phyloP scores from a whole-genome alignment of 92 coral and sea anemone species.

The Epizoanthus illoricatus region DNA sequence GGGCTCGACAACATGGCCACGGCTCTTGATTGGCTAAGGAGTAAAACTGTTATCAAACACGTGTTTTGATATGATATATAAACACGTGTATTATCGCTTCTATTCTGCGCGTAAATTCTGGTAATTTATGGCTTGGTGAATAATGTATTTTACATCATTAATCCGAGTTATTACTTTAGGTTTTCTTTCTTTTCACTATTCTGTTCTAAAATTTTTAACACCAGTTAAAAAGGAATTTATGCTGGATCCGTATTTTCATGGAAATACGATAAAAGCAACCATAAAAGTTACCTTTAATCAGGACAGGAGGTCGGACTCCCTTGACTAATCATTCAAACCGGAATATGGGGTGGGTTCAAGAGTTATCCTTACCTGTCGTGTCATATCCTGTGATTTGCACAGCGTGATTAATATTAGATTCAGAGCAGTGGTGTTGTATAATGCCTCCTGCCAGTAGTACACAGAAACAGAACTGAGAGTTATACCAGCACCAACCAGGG shows the following conservation, averaged over 20 bases:
- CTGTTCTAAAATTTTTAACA: not conserved
- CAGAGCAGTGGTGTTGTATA: constrained; percentile 92
- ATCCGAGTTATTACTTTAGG: too few relatives aligned
- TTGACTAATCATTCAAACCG: not conserved
- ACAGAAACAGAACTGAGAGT: not conserved
- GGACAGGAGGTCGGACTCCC: not conserved
- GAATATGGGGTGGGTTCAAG: not conserved
- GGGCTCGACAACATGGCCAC: too few relatives aligned
- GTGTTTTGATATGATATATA: too few relatives aligned
- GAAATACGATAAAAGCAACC: not conserved
- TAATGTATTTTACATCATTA: too few relatives aligned
- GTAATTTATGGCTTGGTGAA: too few relatives aligned
- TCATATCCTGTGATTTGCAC: constrained; percentile 92
- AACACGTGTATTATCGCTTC: too few relatives aligned
- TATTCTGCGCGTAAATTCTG: too few relatives aligned
- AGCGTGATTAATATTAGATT: constrained; percentile 79
- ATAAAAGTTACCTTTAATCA: not conserved
- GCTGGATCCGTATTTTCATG: not conserved
- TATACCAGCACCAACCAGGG: not conserved
- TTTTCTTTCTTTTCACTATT: too few relatives aligned
- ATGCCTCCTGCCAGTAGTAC: constrained; percentile 69
- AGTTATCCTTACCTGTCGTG: constrained; percentile 52
- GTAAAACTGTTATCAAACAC: too few relatives aligned
- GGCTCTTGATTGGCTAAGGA: too few relatives aligned
- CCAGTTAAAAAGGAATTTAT: constrained; percentile 24